These are phyloP conservation scores for Gastrophryne carolinensis DNA, from an alignment of 2,797 vertebrate species.

Conservation along the genomic window DNA sequence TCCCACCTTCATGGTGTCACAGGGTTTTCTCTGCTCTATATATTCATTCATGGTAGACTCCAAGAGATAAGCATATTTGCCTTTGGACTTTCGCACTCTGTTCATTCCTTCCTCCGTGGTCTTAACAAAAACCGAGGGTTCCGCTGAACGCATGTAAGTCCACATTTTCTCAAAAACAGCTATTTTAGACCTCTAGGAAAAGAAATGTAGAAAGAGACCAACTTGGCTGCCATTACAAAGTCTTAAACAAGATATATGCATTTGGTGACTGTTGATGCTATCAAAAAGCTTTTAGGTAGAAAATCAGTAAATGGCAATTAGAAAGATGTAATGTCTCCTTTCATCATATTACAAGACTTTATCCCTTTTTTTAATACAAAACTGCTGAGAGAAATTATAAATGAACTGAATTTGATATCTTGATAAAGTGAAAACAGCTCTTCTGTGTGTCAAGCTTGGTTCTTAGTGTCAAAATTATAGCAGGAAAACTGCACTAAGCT, in stretches of 20 bases:
- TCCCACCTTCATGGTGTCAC: constrained; percentile 99
- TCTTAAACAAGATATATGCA: too few species aligned
- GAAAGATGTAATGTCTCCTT: neutral
- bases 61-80: constrained; percentile 97
- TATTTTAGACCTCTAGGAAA: constrained; percentile 92
- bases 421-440: constrained; percentile 8
- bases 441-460: too few species aligned
- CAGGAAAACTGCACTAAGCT: neutral
- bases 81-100: constrained; percentile 95
- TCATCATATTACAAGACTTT: too few species aligned
- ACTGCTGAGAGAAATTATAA: neutral
- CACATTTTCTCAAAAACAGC: constrained; percentile 99
- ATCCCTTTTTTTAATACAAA: neutral
- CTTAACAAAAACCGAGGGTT: constrained; percentile 96
- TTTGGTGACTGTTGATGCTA: neutral
- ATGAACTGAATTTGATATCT: constrained; percentile 9
- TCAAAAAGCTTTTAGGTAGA: neutral
- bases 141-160: constrained; percentile 98
- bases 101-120: constrained; percentile 97
- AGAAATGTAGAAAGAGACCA: constrained; percentile 40
- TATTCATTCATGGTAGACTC: constrained; percentile 99
- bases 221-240: constrained; percentile 2
- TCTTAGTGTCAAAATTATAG: constrained; percentile 11
- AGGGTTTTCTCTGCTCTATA: constrained; percentile 96
- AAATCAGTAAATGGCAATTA: constrained; percentile 25